Evolutionary conservation across 64 coral and sea anemone species (phyloP), one percentile per base, ranked within the genome.

Genomic region (Catalaphyllia jardinei): DNA sequence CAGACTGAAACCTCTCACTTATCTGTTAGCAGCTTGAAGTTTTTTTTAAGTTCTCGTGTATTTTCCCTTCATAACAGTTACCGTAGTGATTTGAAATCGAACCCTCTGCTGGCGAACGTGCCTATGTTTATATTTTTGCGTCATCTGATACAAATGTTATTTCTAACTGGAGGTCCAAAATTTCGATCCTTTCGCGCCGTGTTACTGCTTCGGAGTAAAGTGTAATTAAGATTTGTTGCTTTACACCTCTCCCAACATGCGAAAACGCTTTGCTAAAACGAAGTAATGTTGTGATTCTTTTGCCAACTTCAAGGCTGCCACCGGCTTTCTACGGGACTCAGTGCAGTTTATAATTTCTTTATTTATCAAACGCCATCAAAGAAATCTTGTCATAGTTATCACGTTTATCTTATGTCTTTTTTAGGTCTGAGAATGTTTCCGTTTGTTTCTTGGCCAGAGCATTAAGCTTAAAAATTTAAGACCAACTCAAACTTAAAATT

Each of bases 121-220:
- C 62, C 63, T 52, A 8, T 85, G 81, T 85, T 85, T 85, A 85
- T 85, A 65, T 85, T 85, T 83, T 67, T 71, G 10, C 22, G 81
- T 71, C 18, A 85, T 85, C 69, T 16, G 63, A 85, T 85, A 35
- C 81, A 15, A 0, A 71, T 69, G 62, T 85, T 85, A 67, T 69
- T 85, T 85, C 81, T 71, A 85, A 85, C 81, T 85, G 81, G 81
- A 85, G 81, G 81, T 85, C 81, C 81, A 85, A 85, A 24, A 85
- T 85, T 69, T 85, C 42, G 35, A 85, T 85, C 62, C 71, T 85
- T 71, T 38, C 81, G 62, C 71, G 35, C 62, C 35, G 63, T 27
- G 38, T 35, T 85, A 85, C 81, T 38, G 49, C 39, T 85, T 71
- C 46, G 22, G 10, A 11, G 10, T 29, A n/a, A 85, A 50, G 39